These are phyloP conservation scores for Bos indicus DNA, from an alignment of 2,113 vertebrate species.

Conservation along the genomic window DNA sequence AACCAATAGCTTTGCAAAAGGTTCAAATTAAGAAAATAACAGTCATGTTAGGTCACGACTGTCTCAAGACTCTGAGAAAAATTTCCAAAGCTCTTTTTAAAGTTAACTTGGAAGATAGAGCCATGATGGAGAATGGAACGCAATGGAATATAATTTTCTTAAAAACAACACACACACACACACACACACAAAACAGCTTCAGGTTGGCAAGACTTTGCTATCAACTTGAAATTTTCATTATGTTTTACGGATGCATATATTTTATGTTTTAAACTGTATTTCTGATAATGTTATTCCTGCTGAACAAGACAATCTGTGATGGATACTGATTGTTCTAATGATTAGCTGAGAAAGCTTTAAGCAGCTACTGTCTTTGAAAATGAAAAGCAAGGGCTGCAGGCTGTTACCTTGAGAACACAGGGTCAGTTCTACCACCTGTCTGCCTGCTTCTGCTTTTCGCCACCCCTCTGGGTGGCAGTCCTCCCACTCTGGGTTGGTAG, in stretches of 20 bases:
- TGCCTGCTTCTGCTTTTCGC: neutral
- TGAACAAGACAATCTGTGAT: neutral
- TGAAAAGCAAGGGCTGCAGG: neutral
- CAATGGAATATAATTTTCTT: neutral
- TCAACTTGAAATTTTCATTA: neutral
- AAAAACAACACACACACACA: neutral
- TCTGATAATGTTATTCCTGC: neutral
- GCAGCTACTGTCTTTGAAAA: neutral
- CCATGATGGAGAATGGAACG: neutral
- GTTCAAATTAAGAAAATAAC: slow-evolving; percentile 21
- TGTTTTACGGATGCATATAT: neutral
- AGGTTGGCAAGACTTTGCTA: neutral
- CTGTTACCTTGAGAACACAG: neutral
- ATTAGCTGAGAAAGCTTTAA: neutral
- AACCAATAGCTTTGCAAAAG: neutral
- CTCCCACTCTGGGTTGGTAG: neutral
- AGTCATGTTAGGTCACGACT: neutral
- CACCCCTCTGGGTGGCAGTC: neutral
- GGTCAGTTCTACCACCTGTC: neutral
- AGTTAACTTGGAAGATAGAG: neutral
- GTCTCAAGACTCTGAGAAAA: neutral
- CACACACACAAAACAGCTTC: neutral
- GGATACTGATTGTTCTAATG: neutral
- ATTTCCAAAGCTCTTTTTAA: neutral
- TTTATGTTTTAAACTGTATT: neutral